Base-by-base conservation (phyloP, 2,888 invertebrate species). In the Elmis aenea region DNA sequence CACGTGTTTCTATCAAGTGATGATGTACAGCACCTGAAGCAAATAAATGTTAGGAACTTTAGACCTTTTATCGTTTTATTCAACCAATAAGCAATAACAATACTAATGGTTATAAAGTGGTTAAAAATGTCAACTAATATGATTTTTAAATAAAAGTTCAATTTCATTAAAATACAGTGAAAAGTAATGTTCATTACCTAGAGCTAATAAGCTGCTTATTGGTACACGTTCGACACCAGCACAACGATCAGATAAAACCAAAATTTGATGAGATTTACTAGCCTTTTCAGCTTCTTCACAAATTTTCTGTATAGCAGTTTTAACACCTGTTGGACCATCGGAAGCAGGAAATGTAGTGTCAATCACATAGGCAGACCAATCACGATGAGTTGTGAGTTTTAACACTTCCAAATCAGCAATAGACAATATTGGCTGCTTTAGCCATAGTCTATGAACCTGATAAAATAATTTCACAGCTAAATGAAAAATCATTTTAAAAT, bases 351-450 rank as follows among this genome's bases (percentile, higher is more conserved):
- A 97, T 27, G 93, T 90, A 42, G 88, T 88, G 69, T 97, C 93
- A 34, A 67, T 81, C 2, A 82, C 74, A 60, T 79, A 77, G 0
- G 90, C 79, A 73, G 74, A 85, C 97, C 96, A 97, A 8, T 86
- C 87, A 14, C 91, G 81, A 65, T 90, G 85, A 15, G 72, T 81
- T 12, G 86, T 90, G 20, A 79, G 72, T 61, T 90, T 91, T 32
- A 99, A 71, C 5, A 95, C 85, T 60, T 89, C 84, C 52, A 95
- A 72, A 67, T 99, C 97, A 13, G 81, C 75, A 50, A 97, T 76
- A 8, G 96, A 95, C 37, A 99, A 72, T 42, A 99, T 88, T 1
- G 99, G 99, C 71, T 97, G 91, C 35, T 85, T 82, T 45, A 99
- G 72, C 76, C 95, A 92, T 58, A 99, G 74, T 11, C 97, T 81